Base-by-base conservation (phyloP, 1,140 invertebrate species). In the Aleiodes sp. region DNA sequence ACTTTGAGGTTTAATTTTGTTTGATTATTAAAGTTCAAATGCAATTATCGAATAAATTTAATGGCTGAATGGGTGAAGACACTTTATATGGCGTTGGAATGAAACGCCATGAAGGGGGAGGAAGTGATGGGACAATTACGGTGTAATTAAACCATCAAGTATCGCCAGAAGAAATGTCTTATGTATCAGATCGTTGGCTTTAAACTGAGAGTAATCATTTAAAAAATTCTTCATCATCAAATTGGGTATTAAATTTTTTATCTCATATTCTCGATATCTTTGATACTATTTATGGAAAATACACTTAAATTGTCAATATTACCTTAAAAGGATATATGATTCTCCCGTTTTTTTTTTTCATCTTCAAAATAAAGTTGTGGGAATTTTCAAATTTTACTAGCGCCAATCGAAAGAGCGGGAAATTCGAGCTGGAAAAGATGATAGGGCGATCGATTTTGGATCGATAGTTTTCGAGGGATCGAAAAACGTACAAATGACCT, bases 101-200 rank as follows among this genome's bases (percentile, higher is more conserved):
- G 21, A n/a, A n/a, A n/a, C n/a, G 12, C 9, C 9, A 33, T 33
- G 21, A 70, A 35, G 24, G 46, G 16, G 28, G 65, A 70, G 41
- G 60, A 68, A 77, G 16, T 66, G 57, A 64, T 31, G 57, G 21
- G 56, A 33, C 66, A 71, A 78, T 78, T 76, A 77, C 65, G 7
- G 33, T 41, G 67, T 68, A 77, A 76, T 76, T 76, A 77, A 73
- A 16, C 41, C 65, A 69, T 73, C 66, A 59, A 9, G 28, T n/a
- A 24, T 9, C 12, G 12, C 39, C 7, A 16, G 19, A 39, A 43
- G 39, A 43, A 43, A 14, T 43, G 3, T 39, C 35, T 39, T 9
- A n/a, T 39, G 35, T 7, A 43, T 7, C 4, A 10, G 39, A 43
- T 16, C 10, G 12, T 43, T 16, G 39, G 19, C n/a, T 16, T 43